These are phyloP conservation scores for Dryobotodes eremita DNA, from an alignment of 2,888 invertebrate species.

Conservation along the genomic window DNA sequence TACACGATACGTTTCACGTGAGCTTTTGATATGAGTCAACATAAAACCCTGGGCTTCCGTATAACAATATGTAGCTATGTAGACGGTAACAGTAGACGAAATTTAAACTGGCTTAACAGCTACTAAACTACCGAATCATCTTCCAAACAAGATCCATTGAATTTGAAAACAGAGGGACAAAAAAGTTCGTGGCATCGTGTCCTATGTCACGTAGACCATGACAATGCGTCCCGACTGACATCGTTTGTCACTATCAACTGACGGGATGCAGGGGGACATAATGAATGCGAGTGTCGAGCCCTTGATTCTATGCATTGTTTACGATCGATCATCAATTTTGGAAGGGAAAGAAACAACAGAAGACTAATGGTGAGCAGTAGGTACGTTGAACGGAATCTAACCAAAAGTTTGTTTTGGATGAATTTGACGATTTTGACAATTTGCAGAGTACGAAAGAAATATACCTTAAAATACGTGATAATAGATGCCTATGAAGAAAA, in stretches of 20 bases:
- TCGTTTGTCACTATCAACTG: slow-evolving; percentile 78
- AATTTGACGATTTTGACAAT: not conserved
- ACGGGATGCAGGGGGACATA: slow-evolving; percentile 56
- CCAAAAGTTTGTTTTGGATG: not conserved
- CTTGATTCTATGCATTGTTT: slow-evolving; percentile 31
- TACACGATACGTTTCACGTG: slow-evolving; percentile 45
- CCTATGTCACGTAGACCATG: slow-evolving; percentile 73
- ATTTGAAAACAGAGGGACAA: slow-evolving; percentile 20
- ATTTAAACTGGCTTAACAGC: not conserved
- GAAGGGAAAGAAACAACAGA: not conserved
- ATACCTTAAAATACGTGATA: not conserved
- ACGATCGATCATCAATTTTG: slow-evolving; percentile 27
- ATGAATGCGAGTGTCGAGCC: slow-evolving; percentile 38
- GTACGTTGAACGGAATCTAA: slow-evolving; percentile 1
- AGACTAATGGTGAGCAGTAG: slow-evolving; percentile 7
- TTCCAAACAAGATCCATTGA: slow-evolving; percentile 16
- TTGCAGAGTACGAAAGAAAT: not conserved
- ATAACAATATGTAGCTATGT: not conserved
- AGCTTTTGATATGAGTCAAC: slow-evolving; percentile 43
- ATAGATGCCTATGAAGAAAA: not conserved
- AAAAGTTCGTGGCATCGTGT: slow-evolving; percentile 62
- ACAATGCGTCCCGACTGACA: slow-evolving; percentile 60
- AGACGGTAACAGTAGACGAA: not conserved
- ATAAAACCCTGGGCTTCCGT: slow-evolving; percentile 29
- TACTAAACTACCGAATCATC: slow-evolving; percentile 25